Percentiles rank a stretch among this genome's conserved stretches.
phyloP scores from a whole-genome alignment of 1,140 invertebrate species.

The Macrostomum lignano region DNA sequence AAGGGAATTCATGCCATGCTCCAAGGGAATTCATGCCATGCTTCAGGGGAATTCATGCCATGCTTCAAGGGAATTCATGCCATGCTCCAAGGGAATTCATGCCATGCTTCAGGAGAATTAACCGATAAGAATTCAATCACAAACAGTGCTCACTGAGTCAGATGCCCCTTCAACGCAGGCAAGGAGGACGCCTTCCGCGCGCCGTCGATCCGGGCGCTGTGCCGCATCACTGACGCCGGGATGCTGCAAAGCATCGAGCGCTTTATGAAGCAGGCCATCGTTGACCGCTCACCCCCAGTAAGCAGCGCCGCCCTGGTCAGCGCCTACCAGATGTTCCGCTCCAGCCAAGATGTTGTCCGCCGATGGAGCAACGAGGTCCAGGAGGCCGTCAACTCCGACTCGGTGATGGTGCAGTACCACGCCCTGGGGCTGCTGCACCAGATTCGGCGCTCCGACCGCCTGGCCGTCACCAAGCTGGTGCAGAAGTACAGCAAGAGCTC shows the following conservation, averaged over 20 bases:
- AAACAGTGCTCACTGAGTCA: too few relatives aligned
- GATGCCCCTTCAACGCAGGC: too few relatives aligned
- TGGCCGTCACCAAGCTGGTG: conserved; percentile 80
- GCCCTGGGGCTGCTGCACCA: conserved; percentile 79
- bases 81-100: too few relatives aligned
- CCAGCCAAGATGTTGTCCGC: conserved; percentile 66
- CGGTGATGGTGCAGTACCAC: conserved; percentile 56
- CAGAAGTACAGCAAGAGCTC: conserved; percentile 50
- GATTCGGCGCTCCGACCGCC: conserved; percentile 59
- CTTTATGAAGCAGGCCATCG: conserved; percentile 98
- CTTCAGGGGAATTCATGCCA: too few relatives aligned
- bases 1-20: too few relatives aligned
- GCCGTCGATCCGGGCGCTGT: conserved; percentile 74
- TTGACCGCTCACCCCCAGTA: conserved; percentile 65
- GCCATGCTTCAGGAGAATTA: too few relatives aligned
- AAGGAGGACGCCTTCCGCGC: conserved; percentile 68
- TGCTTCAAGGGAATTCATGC: too few relatives aligned
- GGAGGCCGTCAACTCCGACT: conserved; percentile 61
- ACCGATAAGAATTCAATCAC: too few relatives aligned
- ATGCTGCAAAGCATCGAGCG: conserved; percentile 90
- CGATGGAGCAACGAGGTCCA: conserved; percentile 94
- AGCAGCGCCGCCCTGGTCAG: conserved; percentile 68
- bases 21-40: too few relatives aligned
- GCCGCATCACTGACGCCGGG: conserved; percentile 72
- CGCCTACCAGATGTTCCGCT: conserved; percentile 35